These are phyloP conservation scores for Lordiphosa collinella DNA, from an alignment of 1,140 invertebrate species.

Conservation along the genomic window DNA sequence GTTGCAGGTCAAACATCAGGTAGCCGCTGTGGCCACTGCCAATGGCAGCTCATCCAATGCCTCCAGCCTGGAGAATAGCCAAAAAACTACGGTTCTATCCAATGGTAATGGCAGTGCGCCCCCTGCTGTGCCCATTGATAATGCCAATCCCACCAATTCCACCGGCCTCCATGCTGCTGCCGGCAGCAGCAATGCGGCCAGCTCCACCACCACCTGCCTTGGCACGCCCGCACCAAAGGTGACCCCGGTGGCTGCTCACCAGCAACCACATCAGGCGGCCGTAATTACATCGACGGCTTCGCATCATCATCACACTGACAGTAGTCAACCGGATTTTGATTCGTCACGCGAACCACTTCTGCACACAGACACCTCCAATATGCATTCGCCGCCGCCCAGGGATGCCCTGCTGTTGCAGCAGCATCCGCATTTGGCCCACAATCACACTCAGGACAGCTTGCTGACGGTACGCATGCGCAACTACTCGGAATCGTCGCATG, in stretches of 20 bases:
- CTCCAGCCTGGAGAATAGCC: slow-evolving; percentile 26
- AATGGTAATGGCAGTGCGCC: slow-evolving; percentile 14
- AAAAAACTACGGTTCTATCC: slow-evolving; percentile 11
- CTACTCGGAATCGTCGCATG: slow-evolving; percentile 80
- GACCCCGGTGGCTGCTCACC: slow-evolving; percentile 25
- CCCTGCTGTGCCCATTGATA: slow-evolving; percentile 14
- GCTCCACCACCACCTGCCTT: slow-evolving; percentile 48
- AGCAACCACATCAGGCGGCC: slow-evolving; percentile 70
- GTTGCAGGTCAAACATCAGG: slow-evolving; percentile 55
- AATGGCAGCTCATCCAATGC: slow-evolving; percentile 15
- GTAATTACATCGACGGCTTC: slow-evolving; percentile 75
- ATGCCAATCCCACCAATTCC: slow-evolving; percentile 58
- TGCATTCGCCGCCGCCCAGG: slow-evolving; percentile 74
- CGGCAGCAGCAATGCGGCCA: slow-evolving; percentile 44
- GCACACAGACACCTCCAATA: slow-evolving; percentile 76
- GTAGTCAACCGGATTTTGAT: slow-evolving; percentile 77
- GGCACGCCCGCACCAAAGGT: slow-evolving; percentile 16
- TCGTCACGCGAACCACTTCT: slow-evolving; percentile 69
- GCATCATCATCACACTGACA: slow-evolving; percentile 70
- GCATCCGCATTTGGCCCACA: slow-evolving; percentile 52
- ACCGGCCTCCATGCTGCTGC: slow-evolving; percentile 24
- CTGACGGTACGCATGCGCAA: slow-evolving; percentile 70
- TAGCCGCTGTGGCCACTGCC: slow-evolving; percentile 35
- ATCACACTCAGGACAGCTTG: slow-evolving; percentile 56
- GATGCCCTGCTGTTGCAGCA: slow-evolving; percentile 56